Evolutionary conservation across 2,888 invertebrate genomes (phyloP).

Genomic region (Yponomeuta malinellus): DNA sequence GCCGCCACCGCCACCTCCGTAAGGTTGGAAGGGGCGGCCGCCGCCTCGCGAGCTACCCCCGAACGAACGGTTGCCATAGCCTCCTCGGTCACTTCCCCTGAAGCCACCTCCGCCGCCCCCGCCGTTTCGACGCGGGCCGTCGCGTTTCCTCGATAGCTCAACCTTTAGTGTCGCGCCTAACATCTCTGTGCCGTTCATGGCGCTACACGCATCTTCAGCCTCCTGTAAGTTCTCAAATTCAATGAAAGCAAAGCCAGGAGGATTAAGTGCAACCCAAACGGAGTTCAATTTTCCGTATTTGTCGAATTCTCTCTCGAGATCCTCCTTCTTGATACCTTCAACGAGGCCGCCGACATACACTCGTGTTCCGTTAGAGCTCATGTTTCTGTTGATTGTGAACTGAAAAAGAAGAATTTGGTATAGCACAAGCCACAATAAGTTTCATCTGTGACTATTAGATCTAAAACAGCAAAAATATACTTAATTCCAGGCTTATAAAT

Average conservation of each 20-base stretch:
- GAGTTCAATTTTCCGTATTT: constrained; percentile 94
- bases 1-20: constrained; percentile 67
- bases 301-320: constrained; percentile 92
- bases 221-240: constrained; percentile 93
- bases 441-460: not conserved
- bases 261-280: constrained; percentile 95
- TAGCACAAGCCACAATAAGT: not conserved
- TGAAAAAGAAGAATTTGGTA: constrained; percentile 23
- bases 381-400: constrained; percentile 28
- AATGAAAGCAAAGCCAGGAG: constrained; percentile 95
- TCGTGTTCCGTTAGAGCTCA: constrained; percentile 79
- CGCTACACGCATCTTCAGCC: constrained; percentile 92
- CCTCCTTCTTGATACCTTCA: constrained; percentile 93
- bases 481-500: not conserved
- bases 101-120: constrained; percentile 70
- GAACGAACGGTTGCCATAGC: constrained; percentile 62
- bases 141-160: constrained; percentile 89
- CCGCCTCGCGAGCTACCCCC: constrained; percentile 69
- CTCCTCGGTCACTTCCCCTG: constrained; percentile 57
- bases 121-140: constrained; percentile 80
- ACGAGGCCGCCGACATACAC: constrained; percentile 93
- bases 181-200: constrained; percentile 91
- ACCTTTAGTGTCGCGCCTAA: constrained; percentile 91
- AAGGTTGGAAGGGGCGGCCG: constrained; percentile 75
- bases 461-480: not conserved